A percentile compares a stretch with the other conserved stretches of the same genome.
Evolutionary conservation across 2,113 vertebrate species (phyloP).

Genomic region (Gallinago paraguaiae): DNA sequence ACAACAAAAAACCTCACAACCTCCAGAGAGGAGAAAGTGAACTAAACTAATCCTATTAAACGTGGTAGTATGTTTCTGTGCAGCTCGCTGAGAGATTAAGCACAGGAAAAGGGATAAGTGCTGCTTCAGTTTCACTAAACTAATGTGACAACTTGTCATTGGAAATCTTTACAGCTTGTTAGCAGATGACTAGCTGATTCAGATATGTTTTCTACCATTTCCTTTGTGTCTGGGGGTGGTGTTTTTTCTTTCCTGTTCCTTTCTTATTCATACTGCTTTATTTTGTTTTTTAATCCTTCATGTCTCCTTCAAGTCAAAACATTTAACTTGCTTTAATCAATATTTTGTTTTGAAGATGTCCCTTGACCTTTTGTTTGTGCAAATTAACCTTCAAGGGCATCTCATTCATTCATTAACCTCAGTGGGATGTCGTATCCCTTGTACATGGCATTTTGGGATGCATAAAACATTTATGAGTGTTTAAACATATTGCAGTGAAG

Average conservation of each 20-base stretch:
- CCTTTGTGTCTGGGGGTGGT: slow-evolving; percentile 73
- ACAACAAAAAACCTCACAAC: slow-evolving; percentile 42
- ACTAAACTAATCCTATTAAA: slow-evolving; percentile 84
- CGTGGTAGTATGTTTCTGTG: slow-evolving; percentile 79
- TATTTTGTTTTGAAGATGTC: slow-evolving; percentile 79
- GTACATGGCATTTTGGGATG: slow-evolving; percentile 43
- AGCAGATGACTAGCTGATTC: slow-evolving; percentile 80
- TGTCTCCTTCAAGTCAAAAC: slow-evolving; percentile 85
- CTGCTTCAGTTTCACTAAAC: slow-evolving; percentile 86
- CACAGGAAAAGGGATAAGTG: slow-evolving; percentile 82
- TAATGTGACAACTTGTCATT: slow-evolving; percentile 87
- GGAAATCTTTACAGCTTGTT: slow-evolving; percentile 86
- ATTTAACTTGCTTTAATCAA: slow-evolving; percentile 82
- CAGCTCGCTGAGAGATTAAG: slow-evolving; percentile 78
- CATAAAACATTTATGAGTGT: slow-evolving; percentile 51
- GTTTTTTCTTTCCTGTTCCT: slow-evolving; percentile 76
- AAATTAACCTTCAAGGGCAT: slow-evolving; percentile 68
- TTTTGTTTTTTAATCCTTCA: slow-evolving; percentile 79
- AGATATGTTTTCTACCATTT: slow-evolving; percentile 78
- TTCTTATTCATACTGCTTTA: slow-evolving; percentile 73
- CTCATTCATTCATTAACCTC: slow-evolving; percentile 54
- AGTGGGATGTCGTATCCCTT: slow-evolving; percentile 28
- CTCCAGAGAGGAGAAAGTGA: slow-evolving; percentile 74
- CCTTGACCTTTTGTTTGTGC: slow-evolving; percentile 74
- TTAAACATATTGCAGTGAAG: slow-evolving; percentile 21